Evolutionary conservation across 2,797 vertebrate genomes (phyloP), one percentile per base, ranked within the genome.

Genomic region (Chelmon rostratus): DNA sequence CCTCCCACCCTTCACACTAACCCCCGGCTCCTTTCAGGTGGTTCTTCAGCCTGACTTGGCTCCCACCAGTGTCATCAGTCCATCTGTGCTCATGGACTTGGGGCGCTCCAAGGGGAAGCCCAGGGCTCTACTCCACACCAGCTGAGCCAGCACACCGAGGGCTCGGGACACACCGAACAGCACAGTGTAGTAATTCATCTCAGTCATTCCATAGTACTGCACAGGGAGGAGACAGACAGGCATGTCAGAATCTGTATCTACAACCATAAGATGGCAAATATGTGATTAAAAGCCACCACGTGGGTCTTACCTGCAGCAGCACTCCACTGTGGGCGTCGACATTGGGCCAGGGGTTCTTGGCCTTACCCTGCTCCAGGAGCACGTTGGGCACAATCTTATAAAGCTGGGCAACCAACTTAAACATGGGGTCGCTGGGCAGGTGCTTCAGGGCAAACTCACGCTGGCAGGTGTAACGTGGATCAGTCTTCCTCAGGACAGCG

Each of bases 101-200:
- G 98, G 98, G 18, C 98, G 91, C 92, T 99, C 98, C 88, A 99
- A 90, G 10, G 98, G 98, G 93, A 99, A 98, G 63, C 97, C 96
- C 31, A 99, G 91, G 0, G 98, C 98, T 88, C 98, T 91, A 93
- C 98, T 98, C 98, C 98, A 99, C 92, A 99, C 96, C 84, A 98
- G 96, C 94, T 98, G 97, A 6, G 98, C 94, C 42, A 98, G 93
- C 4, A 99, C 97, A 0, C 97, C 98, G 35, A 98, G 94, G 0
- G 98, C 98, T 8, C 98, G 95, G 7, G 98, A 99, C 37, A 99
- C 98, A 0, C 98, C 98, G 0, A 99, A 99, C 52, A 99, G 95
- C 88, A 99, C 98, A 0, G 98, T 99, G 96, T 99, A 99, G 94
- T 98, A 99, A 78, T 99, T 99, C 98, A 99, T 99, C 93, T 99